Conservation (phyloP, 2,888 invertebrate species). For the Thysanoteuthis rhombus region DNA sequence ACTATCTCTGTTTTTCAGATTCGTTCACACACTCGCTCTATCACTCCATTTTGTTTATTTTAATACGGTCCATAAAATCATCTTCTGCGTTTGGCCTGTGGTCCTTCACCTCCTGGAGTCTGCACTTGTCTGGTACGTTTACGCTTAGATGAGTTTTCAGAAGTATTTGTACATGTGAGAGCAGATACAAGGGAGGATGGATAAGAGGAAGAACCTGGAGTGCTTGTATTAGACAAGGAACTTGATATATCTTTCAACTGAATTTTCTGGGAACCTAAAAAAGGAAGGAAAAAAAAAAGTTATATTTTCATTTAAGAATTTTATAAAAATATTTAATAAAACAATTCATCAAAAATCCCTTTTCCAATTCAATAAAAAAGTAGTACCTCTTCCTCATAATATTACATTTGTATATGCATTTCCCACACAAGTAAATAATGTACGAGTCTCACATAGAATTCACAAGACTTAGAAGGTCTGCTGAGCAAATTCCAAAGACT, state of each 20-base stretch:
- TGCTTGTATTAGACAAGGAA: conserved; percentile 29
- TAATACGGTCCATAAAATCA: conserved; percentile 37
- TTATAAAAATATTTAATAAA: background rate
- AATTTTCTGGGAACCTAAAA: conserved; percentile 19
- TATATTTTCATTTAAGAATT: too few relatives aligned
- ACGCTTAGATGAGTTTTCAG: conserved; percentile 55
- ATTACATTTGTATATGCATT: background rate
- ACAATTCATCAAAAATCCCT: background rate
- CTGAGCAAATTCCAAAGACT: too few relatives aligned
- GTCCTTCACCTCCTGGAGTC: conserved; percentile 47
- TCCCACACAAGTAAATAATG: too few relatives aligned
- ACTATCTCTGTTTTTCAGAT: background rate
- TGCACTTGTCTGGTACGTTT: conserved; percentile 52
- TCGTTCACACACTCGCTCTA: background rate
- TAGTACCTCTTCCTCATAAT: too few relatives aligned
- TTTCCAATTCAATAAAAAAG: background rate
- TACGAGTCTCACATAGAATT: too few relatives aligned
- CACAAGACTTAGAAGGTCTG: too few relatives aligned
- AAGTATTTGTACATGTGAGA: conserved; percentile 38
- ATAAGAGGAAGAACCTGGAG: background rate
- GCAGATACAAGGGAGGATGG: background rate
- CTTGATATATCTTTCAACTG: conserved; percentile 26
- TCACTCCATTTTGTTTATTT: background rate
- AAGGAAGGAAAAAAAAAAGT: background rate
- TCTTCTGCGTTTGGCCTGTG: conserved; percentile 54